These are phyloP conservation scores for Okapia johnstoni DNA, from an alignment of 2,113 vertebrate species.

Conservation along the genomic window DNA sequence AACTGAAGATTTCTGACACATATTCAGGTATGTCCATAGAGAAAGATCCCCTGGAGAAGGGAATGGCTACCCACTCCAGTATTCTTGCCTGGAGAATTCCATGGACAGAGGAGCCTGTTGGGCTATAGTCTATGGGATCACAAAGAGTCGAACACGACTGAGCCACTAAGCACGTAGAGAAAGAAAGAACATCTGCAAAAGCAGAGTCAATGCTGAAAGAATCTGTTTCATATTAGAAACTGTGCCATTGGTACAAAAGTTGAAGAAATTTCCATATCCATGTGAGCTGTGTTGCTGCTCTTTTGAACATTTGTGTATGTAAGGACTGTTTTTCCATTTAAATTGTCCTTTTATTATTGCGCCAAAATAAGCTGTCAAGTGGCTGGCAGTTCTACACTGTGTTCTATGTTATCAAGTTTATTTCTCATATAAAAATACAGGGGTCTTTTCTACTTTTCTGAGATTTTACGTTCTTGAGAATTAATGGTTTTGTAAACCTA, in stretches of 20 bases:
- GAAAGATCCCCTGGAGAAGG: not conserved
- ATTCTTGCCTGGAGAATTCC: not conserved
- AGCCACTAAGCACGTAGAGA: not conserved
- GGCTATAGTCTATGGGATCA: not conserved
- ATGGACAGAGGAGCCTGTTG: not conserved
- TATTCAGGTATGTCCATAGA: too few species aligned
- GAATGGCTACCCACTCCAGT: not conserved
- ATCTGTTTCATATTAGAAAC: not conserved
- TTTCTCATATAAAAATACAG: not conserved
- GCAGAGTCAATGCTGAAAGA: not conserved
- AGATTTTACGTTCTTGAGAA: not conserved
- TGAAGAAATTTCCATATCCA: not conserved
- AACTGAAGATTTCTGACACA: not conserved
- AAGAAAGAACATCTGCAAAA: not conserved
- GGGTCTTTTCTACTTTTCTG: not conserved
- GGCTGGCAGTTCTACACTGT: not conserved
- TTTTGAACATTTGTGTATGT: rapidly evolving
- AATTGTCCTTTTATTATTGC: not conserved
- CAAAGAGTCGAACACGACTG: not conserved
- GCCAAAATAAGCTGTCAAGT: not conserved
- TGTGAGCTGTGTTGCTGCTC: not conserved
- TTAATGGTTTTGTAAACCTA: not conserved
- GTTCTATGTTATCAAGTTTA: not conserved
- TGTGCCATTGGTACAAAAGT: rapidly evolving
- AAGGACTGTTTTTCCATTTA: not conserved